Evolutionary conservation across 2,888 invertebrate species (phyloP), one percentile per base, ranked within the genome.

Genomic region (Cheilosia variabilis): DNA sequence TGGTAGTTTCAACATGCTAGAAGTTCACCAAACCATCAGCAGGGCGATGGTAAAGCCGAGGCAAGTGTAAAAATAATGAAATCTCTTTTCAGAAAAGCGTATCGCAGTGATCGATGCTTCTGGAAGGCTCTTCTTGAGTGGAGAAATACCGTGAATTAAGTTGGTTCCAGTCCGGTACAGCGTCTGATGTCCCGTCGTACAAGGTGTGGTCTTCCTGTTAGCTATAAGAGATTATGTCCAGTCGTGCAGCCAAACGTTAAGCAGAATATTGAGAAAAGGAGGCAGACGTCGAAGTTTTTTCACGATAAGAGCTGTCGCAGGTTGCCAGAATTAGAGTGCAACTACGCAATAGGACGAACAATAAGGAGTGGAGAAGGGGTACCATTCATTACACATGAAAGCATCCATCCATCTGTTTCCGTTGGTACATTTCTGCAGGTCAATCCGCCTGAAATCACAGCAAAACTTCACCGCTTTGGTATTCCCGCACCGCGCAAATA

Each of bases 11-110:
- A 31, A 4, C 34, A 34, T 34, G 10, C 34, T 2, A 34, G 9
- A 10, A 34, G 34, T 9, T 34, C 34, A 9, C 34, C 53, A 31
- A 17, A 57, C 13, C 57, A 69, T 15, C 69, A 69, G n/a, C 57
- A 69, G 4, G 19, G 55, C 2, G 57, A 55, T 69, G 43, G 55
- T 43, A 22, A 68, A 55, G 55, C 53, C 10, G 68, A 68, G 24
- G 6, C 68, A 27, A 6, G 7, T 41, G 68, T 55, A 15, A 55
- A 69, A 57, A 69, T 69, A 69, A 69, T 69, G 57, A 69, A 69
- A 9, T 45, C 27, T 45, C 41, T 57, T 58, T 71, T 58, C 47
- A 71, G 45, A 41, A 71, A 72, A 22, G 62, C 72, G 22, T 17
- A 60, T 17, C 2, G 41, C 9, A 43, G 60, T 7, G 27, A 58